Evolutionary conservation across 2,113 vertebrate genomes (phyloP).

Genomic region (Arenaria interpres): DNA sequence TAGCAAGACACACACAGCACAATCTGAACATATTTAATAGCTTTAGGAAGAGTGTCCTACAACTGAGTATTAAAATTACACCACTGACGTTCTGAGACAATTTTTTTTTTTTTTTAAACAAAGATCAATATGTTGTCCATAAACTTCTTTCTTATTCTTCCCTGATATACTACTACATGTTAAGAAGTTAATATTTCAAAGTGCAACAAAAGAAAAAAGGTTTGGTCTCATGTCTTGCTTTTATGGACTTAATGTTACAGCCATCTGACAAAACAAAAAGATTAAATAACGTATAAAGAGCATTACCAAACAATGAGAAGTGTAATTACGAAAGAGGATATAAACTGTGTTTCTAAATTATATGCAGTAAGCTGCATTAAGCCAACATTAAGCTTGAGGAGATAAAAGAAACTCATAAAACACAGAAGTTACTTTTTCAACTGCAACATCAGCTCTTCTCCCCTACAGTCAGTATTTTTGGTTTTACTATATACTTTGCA

Average conservation of each 20-base stretch:
- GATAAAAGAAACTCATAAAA: neutral
- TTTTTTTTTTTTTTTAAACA: neutral
- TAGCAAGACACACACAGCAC: neutral
- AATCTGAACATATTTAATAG: neutral
- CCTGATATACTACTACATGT: neutral
- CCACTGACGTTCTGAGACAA: neutral
- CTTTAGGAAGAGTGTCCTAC: neutral
- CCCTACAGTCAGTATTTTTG: neutral
- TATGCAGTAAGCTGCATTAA: neutral
- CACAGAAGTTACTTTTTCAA: neutral
- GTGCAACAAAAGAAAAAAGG: neutral
- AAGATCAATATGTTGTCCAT: neutral
- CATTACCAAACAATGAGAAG: neutral
- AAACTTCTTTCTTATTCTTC: neutral
- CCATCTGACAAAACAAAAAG: conserved; percentile 17
- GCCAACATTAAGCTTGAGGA: neutral
- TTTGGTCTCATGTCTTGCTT: neutral
- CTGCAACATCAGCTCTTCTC: neutral
- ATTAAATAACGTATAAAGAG: conserved; percentile 23
- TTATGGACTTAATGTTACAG: conserved; percentile 11
- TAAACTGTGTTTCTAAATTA: neutral
- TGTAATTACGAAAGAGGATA: conserved; percentile 27
- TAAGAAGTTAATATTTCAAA: conserved; percentile 35
- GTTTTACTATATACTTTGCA: accelerated
- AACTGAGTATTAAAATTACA: neutral